Conservation (phyloP, 2,113 vertebrate genomes). For the Furnarius figulus region DNA sequence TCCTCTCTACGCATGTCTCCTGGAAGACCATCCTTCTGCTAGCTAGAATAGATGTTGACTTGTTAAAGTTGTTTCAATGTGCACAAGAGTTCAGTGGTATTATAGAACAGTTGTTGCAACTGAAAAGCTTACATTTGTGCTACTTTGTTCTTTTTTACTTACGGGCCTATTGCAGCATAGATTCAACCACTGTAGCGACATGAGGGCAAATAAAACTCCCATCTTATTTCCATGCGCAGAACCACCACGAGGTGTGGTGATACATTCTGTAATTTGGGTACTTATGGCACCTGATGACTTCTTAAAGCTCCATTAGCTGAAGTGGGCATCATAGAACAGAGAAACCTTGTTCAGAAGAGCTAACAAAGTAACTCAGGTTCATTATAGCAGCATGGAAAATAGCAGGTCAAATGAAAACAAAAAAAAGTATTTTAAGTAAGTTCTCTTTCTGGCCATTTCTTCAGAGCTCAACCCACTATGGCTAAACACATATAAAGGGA, state of each 20-base stretch:
- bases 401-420: not conserved
- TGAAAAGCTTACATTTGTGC: not conserved
- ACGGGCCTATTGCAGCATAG: not conserved
- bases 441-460: not conserved
- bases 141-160: not conserved
- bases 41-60: constrained; percentile 38
- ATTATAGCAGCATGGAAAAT: not conserved
- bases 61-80: constrained; percentile 27
- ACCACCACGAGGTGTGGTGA: not conserved
- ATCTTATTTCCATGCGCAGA: not conserved
- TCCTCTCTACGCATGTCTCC: not conserved
- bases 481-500: not conserved
- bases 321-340: not conserved
- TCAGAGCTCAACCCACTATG: not conserved
- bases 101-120: not conserved
- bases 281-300: not conserved
- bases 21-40: constrained; percentile 13
- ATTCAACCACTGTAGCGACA: not conserved
- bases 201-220: not conserved
- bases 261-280: not conserved
- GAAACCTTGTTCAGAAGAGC: not conserved
- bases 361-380: not conserved
- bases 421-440: not conserved
- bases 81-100: not conserved
- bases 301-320: not conserved